phyloP scores from a whole-genome alignment of 2,888 invertebrate genomes.

The Emmelina monodactyla region DNA sequence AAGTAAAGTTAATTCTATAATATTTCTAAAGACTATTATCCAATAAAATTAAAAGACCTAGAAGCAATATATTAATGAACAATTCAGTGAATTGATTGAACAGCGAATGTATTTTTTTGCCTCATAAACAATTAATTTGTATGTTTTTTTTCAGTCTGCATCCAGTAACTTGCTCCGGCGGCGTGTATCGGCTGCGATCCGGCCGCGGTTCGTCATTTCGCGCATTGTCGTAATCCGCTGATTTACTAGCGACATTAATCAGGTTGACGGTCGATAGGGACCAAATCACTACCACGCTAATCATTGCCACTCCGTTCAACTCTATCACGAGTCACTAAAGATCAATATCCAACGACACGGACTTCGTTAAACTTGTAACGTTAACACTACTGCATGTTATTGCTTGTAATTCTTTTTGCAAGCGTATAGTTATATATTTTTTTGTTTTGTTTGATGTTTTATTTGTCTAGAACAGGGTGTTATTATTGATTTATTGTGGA shows the following conservation, averaged over 20 bases:
- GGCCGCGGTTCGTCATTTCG: constrained; percentile 65
- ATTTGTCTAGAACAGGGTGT: constrained; percentile 43
- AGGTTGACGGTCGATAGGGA: constrained; percentile 65
- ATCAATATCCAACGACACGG: constrained; percentile 20
- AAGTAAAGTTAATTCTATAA: too few relatives aligned
- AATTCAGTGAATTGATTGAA: too few relatives aligned
- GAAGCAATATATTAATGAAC: too few relatives aligned
- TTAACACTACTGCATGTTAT: constrained; percentile 61
- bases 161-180: constrained; percentile 19
- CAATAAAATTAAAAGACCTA: too few relatives aligned
- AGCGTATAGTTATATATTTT: constrained; percentile 29
- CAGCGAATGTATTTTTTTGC: too few relatives aligned
- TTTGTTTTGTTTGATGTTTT: constrained; percentile 43
- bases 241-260: constrained; percentile 66
- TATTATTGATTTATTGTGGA: constrained; percentile 44
- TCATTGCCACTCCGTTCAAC: constrained; percentile 28
- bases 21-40: too few relatives aligned
- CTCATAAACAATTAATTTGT: too few relatives aligned
- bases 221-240: constrained; percentile 67
- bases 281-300: constrained; percentile 53
- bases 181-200: constrained; percentile 46
- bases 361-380: constrained; percentile 24
- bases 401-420: constrained; percentile 63
- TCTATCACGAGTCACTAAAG: constrained; percentile 26
- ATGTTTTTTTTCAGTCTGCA: too few relatives aligned